Evolutionary conservation across 2,797 vertebrate genomes (phyloP).

Genomic region (Syncerus caffer): DNA sequence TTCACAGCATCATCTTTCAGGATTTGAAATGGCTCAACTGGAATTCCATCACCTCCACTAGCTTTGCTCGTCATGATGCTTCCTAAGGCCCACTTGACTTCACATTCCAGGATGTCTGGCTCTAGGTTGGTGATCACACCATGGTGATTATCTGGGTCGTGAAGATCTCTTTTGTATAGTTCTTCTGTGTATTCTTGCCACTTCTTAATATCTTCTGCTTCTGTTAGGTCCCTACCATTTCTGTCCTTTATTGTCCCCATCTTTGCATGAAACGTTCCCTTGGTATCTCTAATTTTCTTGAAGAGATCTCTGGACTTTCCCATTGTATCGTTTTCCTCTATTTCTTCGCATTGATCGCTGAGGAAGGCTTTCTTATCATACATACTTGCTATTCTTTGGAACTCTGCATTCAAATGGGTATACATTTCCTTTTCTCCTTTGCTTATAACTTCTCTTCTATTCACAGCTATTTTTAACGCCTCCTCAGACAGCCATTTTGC

Average conservation of each 20-base stretch:
- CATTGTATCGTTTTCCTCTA: neutral
- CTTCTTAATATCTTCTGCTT: neutral
- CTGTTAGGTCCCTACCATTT: neutral
- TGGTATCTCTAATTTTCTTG: neutral
- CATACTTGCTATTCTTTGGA: neutral
- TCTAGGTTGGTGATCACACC: neutral
- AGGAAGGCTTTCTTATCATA: neutral
- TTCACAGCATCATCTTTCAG: neutral
- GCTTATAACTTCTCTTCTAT: neutral
- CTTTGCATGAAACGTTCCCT: neutral
- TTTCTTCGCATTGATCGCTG: fast-evolving
- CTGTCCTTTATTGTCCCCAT: neutral
- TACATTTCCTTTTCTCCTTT: neutral
- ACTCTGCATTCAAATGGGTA: neutral
- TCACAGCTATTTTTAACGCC: neutral
- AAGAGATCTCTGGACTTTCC: neutral
- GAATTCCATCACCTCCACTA: neutral
- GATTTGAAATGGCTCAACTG: neutral
- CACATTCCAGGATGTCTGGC: neutral
- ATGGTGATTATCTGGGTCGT: neutral
- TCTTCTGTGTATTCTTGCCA: neutral
- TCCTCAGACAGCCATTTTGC: neutral
- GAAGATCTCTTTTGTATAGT: neutral
- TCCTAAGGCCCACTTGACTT: neutral
- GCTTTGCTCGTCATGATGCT: neutral